Conservation (phyloP, 2,888 invertebrate species). For the Notocelia uddmanniana region DNA sequence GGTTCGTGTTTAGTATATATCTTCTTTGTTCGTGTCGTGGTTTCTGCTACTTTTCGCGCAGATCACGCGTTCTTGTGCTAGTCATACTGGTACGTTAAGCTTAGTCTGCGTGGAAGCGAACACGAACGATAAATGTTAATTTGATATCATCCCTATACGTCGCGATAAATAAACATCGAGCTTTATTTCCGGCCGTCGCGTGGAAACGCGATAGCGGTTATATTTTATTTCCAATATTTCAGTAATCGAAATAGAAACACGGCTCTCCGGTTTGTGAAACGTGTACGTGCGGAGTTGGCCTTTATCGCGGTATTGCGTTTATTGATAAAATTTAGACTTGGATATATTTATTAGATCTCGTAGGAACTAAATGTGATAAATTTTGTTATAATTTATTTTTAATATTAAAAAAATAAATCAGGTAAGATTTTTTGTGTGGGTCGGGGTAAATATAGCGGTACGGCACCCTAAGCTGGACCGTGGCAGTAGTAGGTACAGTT, state of each 20-base stretch:
- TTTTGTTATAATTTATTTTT: too few species aligned
- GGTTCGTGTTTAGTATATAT: too few species aligned
- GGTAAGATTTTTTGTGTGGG: too few species aligned
- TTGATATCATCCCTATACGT: not conserved
- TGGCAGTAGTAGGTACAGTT: too few species aligned
- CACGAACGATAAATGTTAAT: not conserved
- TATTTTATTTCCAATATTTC: slow-evolving; percentile 68
- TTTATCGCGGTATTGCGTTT: slow-evolving; percentile 37
- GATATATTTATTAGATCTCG: not conserved
- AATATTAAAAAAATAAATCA: too few species aligned
- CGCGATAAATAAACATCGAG: slow-evolving; percentile 56
- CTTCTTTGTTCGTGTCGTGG: too few species aligned
- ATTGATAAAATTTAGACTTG: slow-evolving; percentile 50
- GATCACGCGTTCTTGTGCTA: not conserved
- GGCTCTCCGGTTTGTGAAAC: slow-evolving; percentile 60
- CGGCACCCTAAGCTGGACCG: too few species aligned
- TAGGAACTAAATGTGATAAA: not conserved
- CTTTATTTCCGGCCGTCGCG: slow-evolving; percentile 82
- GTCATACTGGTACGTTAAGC: not conserved
- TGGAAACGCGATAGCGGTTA: slow-evolving; percentile 78
- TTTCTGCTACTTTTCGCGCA: not conserved
- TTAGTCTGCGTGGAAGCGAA: not conserved
- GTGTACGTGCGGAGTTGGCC: slow-evolving; percentile 49
- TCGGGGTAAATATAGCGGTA: too few species aligned
- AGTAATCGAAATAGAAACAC: slow-evolving; percentile 75